phyloP scores from a whole-genome alignment of 2,797 vertebrate genomes.

The Hyperoplus immaculatus region DNA sequence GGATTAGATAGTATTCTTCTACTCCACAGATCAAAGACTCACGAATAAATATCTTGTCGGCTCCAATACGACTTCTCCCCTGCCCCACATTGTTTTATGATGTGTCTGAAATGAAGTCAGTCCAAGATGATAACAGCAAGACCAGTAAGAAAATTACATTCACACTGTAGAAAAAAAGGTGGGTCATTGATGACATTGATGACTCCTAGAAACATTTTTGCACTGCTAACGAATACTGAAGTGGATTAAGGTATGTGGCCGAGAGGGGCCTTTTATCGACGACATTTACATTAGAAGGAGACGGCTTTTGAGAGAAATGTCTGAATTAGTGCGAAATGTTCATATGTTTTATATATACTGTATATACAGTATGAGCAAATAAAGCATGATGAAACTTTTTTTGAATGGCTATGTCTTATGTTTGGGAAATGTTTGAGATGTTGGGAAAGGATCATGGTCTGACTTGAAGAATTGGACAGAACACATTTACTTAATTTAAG shows the following conservation, averaged over 20 bases:
- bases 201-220: background rate
- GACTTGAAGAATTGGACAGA: background rate
- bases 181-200: background rate
- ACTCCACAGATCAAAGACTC: slow-evolving; percentile 55
- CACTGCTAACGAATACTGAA: background rate
- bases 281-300: too few relatives aligned
- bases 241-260: too few relatives aligned
- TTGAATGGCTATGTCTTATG: too few relatives aligned
- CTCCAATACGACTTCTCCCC: slow-evolving; percentile 18
- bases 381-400: background rate
- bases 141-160: background rate
- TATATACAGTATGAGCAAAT: background rate
- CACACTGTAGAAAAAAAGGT: background rate
- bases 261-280: too few relatives aligned
- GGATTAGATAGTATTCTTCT: slow-evolving; percentile 58
- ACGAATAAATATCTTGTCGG: slow-evolving; percentile 19
- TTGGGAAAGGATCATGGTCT: background rate
- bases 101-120: slow-evolving; percentile 17
- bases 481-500: background rate
- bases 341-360: too few relatives aligned
- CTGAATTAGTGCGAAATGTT: too few relatives aligned
- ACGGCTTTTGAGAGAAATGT: too few relatives aligned
- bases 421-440: background rate
- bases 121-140: background rate
- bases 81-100: slow-evolving; percentile 28